phyloP scores from a whole-genome alignment of 2,113 vertebrate species.

The Rhynchomys soricoides region DNA sequence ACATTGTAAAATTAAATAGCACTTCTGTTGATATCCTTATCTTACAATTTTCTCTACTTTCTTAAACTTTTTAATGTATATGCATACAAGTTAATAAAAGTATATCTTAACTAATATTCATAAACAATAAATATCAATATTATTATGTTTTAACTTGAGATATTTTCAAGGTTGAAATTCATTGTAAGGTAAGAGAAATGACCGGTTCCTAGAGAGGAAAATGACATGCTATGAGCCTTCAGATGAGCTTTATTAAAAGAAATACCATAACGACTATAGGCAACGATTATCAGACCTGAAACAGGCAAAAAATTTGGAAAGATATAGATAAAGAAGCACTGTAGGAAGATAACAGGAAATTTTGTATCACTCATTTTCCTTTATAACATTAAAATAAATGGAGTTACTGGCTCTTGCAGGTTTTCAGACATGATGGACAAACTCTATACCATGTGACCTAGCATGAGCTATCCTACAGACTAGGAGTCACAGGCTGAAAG shows the following conservation, averaged over 20 bases:
- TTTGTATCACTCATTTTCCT: background rate
- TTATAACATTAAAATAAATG: background rate
- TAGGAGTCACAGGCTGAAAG: background rate
- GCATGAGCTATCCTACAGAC: background rate
- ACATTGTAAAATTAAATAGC: background rate
- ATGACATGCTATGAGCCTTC: background rate
- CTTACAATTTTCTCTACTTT: background rate
- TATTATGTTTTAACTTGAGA: background rate
- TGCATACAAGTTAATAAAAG: background rate
- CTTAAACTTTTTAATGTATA: background rate
- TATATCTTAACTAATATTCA: too few relatives aligned
- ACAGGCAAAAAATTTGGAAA: background rate
- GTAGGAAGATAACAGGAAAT: background rate
- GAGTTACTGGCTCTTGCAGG: background rate
- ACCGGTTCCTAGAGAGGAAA: background rate
- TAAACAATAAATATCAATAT: background rate
- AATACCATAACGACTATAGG: background rate
- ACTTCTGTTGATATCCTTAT: background rate
- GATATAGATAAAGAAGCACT: background rate
- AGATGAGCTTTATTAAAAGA: background rate
- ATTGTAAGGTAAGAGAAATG: background rate
- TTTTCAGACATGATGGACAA: background rate
- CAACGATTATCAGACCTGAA: background rate
- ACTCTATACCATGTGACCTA: background rate
- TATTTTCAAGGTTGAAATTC: background rate